These are phyloP conservation scores for Ptilodon capucinus DNA, from an alignment of 2,888 invertebrate genomes.

Conservation along the genomic window DNA sequence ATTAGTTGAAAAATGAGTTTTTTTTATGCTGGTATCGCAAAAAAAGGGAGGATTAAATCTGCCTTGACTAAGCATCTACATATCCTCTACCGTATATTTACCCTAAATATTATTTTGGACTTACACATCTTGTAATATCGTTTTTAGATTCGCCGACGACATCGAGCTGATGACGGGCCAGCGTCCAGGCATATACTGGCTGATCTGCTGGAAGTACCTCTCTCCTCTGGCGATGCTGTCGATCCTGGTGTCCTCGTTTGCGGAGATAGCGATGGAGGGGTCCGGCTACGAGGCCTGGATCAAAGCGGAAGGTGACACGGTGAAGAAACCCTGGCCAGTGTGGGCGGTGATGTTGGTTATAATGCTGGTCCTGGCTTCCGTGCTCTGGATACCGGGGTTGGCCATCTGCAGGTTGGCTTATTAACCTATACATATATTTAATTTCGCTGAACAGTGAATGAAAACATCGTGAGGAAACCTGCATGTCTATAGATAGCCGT, in stretches of 20 bases:
- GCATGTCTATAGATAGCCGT: no score
- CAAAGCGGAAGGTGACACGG: conserved; percentile 86
- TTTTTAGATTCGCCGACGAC: conserved; percentile 93
- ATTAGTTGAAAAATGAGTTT: no score
- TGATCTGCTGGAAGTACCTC: conserved; percentile 97
- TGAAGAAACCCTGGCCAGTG: conserved; percentile 91
- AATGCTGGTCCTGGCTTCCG: conserved; percentile 88
- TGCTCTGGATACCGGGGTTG: conserved; percentile 93
- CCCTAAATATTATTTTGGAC: no score
- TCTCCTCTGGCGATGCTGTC: conserved; percentile 95
- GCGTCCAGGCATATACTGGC: conserved; percentile 94
- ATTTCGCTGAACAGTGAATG: no score
- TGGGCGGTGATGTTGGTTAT: conserved; percentile 92
- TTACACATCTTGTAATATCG: no score
- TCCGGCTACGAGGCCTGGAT: conserved; percentile 95
- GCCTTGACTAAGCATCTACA: no score
- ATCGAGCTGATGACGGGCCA: conserved; percentile 97
- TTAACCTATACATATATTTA: no score
- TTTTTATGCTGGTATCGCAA: no score
- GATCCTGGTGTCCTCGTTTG: conserved; percentile 91
- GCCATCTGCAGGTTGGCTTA: conserved; percentile 87
- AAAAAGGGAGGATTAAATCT: no score
- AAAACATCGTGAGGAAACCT: no score
- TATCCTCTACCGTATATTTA: no score
- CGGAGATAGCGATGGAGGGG: conserved; percentile 90